Evolutionary conservation across 2,113 vertebrate genomes (phyloP).

Genomic region (human): DNA sequence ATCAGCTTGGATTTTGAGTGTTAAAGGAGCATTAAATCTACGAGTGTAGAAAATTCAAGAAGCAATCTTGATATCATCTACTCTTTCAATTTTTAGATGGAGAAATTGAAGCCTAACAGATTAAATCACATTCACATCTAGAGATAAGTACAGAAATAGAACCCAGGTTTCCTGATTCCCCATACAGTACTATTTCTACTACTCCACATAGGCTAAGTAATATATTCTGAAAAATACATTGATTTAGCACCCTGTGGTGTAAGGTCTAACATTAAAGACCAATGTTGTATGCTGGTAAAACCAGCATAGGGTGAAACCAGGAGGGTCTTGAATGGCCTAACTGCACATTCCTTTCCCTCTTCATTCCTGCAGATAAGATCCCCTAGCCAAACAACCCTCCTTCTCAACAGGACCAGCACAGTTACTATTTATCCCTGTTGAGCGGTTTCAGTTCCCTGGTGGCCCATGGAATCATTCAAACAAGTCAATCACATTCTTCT

Average conservation of each 20-base stretch:
- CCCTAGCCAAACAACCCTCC: not conserved
- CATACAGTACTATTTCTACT: not conserved
- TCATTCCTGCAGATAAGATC: not conserved
- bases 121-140: not conserved
- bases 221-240: not conserved
- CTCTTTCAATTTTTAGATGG: not conserved
- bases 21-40: not conserved
- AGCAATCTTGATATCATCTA: not conserved
- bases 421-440: not conserved
- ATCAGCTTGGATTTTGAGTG: not conserved
- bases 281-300: not conserved
- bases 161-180: not conserved
- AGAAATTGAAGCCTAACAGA: not conserved
- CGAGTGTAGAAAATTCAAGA: not conserved
- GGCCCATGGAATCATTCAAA: not conserved
- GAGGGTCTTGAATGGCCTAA: not conserved
- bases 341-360: not conserved
- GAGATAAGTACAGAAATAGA: not conserved
- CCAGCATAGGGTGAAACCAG: not conserved
- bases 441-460: not conserved
- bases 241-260: not conserved
- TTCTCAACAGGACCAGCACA: not conserved
- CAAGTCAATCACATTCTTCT: not conserved
- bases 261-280: slow-evolving; percentile 5
- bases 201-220: not conserved